Conservation (phyloP, 1,140 invertebrate species). For the Caenorhabditis elegans region DNA sequence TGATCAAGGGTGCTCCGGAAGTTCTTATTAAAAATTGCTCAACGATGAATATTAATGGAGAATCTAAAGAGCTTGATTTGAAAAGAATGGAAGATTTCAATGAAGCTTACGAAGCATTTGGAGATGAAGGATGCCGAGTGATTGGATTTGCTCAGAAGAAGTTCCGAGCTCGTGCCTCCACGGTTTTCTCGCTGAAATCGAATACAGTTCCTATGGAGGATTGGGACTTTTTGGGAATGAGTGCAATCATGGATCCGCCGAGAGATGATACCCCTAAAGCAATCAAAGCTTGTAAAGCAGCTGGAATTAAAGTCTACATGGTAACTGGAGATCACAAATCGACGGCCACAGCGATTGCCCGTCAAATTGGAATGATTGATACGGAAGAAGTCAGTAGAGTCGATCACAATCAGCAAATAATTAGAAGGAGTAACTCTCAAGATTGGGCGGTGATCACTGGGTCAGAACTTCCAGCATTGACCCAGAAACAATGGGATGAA, state of each 20-base stretch:
- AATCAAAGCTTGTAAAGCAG: constrained; percentile 55
- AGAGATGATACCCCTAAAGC: constrained; percentile 51
- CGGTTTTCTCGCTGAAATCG: constrained; percentile 47
- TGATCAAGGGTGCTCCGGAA: constrained; percentile 63
- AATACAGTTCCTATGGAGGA: constrained; percentile 54
- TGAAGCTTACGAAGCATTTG: constrained; percentile 55
- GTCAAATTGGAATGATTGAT: constrained; percentile 59
- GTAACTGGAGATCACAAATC: constrained; percentile 63
- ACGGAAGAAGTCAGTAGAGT: neutral
- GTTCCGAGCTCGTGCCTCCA: constrained; percentile 49
- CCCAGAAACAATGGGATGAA: constrained; percentile 55
- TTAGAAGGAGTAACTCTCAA: neutral
- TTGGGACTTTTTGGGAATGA: constrained; percentile 53
- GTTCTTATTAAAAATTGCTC: constrained; percentile 56
- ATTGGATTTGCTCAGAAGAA: constrained; percentile 59
- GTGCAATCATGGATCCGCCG: constrained; percentile 60
- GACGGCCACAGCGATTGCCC: constrained; percentile 60
- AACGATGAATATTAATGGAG: constrained; percentile 48
- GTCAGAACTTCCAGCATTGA: constrained; percentile 55
- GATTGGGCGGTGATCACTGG: constrained; percentile 59
- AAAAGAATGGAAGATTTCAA: constrained; percentile 52
- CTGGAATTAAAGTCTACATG: constrained; percentile 65
- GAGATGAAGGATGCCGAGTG: constrained; percentile 57
- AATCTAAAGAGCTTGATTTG: constrained; percentile 40
- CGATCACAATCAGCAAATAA: neutral